Evolutionary conservation across 2,888 invertebrate genomes (phyloP).

Genomic region (Parochlus steinenii): DNA sequence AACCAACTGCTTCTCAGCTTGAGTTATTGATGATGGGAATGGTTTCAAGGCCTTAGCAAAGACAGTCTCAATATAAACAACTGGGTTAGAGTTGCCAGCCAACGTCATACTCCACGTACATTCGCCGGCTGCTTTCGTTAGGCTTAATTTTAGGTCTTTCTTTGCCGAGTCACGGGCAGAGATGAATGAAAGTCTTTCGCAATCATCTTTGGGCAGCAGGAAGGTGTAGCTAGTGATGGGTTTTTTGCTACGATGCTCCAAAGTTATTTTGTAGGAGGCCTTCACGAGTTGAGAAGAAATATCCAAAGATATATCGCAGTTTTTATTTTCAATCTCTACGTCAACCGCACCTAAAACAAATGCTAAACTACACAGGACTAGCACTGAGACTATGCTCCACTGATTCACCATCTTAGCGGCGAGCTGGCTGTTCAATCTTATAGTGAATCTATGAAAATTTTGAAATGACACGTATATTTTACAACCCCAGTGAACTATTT

Average conservation of each 20-base stretch:
- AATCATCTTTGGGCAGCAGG: constrained; percentile 38
- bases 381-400: too few species aligned
- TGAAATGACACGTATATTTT: too few species aligned
- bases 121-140: constrained; percentile 36
- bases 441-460: too few species aligned
- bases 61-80: constrained; percentile 44
- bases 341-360: constrained; percentile 32
- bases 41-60: constrained; percentile 62
- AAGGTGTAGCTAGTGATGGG: constrained; percentile 53
- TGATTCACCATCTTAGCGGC: too few species aligned
- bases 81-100: constrained; percentile 24
- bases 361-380: too few species aligned
- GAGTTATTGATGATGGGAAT: constrained; percentile 75
- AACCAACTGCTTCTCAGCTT: constrained; percentile 88
- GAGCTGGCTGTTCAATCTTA: too few species aligned
- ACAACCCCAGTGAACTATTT: too few species aligned
- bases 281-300: constrained; percentile 79
- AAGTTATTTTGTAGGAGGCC: constrained; percentile 56
- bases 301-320: constrained; percentile 76
- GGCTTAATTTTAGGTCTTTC: constrained; percentile 37
- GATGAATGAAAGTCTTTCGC: constrained; percentile 54
- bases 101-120: constrained; percentile 40
- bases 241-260: constrained; percentile 68
- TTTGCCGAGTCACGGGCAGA: constrained; percentile 46
- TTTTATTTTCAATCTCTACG: constrained; percentile 47